phyloP scores from a whole-genome alignment of 2,888 invertebrate genomes.

The Zootermopsis nevadensis region DNA sequence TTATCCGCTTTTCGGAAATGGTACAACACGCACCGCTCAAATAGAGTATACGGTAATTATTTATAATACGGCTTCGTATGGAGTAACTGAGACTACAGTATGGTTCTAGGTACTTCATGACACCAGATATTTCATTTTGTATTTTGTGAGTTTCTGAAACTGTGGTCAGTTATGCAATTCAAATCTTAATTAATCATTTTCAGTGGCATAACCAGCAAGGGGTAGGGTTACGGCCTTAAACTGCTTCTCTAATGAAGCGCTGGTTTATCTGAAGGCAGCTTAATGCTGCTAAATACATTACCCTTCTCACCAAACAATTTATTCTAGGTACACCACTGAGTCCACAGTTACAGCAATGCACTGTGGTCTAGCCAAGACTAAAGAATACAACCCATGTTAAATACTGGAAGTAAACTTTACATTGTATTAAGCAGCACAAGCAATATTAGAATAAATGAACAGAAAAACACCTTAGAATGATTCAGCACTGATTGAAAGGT shows the following conservation, averaged over 20 bases:
- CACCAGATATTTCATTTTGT: background rate
- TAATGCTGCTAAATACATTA: background rate
- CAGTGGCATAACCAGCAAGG: background rate
- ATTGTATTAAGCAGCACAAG: background rate
- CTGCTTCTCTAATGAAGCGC: background rate
- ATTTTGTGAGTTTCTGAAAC: background rate
- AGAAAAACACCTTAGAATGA: background rate
- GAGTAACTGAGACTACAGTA: background rate
- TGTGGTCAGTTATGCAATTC: background rate
- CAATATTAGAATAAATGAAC: background rate
- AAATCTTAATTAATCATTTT: background rate
- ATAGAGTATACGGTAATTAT: too few relatives aligned
- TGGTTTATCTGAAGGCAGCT: background rate
- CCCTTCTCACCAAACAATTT: background rate
- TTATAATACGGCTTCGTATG: background rate
- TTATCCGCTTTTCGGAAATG: too few relatives aligned
- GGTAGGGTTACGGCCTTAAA: too few relatives aligned
- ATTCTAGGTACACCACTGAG: background rate
- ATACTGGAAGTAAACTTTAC: background rate
- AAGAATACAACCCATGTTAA: conserved; percentile 25
- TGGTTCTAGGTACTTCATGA: background rate
- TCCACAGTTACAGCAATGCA: background rate
- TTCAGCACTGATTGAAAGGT: background rate
- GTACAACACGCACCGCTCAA: too few relatives aligned
- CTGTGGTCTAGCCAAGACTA: background rate